These are phyloP conservation scores for Ornithoptera priamus DNA, from an alignment of 2,888 invertebrate species.

Conservation along the genomic window DNA sequence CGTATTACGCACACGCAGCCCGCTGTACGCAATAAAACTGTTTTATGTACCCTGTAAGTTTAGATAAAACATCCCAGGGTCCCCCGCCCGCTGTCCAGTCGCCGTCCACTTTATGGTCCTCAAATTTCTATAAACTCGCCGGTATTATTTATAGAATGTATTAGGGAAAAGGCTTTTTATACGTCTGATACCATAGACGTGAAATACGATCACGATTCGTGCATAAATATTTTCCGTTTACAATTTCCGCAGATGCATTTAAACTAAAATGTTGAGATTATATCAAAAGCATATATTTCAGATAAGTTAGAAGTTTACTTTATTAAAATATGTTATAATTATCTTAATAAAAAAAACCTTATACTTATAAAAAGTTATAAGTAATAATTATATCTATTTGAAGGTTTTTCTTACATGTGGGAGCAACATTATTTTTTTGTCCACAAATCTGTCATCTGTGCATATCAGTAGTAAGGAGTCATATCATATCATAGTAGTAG, in stretches of 20 bases:
- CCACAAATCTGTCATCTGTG: too few relatives aligned
- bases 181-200: conserved; percentile 11
- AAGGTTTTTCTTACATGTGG: too few relatives aligned
- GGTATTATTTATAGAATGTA: conserved; percentile 40
- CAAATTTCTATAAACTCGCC: conserved; percentile 72
- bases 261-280: not conserved
- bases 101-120: conserved; percentile 70
- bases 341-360: too few relatives aligned
- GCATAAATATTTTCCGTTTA: not conserved
- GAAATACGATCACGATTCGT: conserved; percentile 5
- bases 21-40: conserved; percentile 65
- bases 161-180: conserved; percentile 20
- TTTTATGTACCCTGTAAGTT: conserved; percentile 65
- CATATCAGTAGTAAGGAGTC: too few relatives aligned
- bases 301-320: not conserved
- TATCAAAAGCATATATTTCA: not conserved
- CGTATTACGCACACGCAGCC: conserved; percentile 48
- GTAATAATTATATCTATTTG: too few relatives aligned
- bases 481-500: too few relatives aligned
- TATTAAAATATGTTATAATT: too few relatives aligned
- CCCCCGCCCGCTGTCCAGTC: conserved; percentile 54
- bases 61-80: conserved; percentile 61
- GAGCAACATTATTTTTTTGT: too few relatives aligned
- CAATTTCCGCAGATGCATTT: not conserved
- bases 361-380: not conserved